Base-by-base conservation (phyloP, 35 echinoderm and acorn worm genomes). In the Ophioderma brevispina region DNA sequence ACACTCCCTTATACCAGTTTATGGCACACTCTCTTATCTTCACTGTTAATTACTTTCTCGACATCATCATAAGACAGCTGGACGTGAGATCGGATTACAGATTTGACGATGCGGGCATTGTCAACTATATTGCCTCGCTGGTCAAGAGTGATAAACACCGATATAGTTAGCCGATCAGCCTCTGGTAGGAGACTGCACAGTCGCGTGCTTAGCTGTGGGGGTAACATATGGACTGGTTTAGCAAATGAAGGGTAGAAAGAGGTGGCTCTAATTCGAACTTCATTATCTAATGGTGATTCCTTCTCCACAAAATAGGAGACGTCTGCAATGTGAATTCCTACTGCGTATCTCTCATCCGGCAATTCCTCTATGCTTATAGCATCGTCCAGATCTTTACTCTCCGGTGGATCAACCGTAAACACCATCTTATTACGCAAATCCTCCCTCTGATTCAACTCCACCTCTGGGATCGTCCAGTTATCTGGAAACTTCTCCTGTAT, bases 251-350 rank as follows among this genome's bases (percentile, higher is more conserved):
- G 90, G 49, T 98, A 95, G 52, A 90, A 95, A 13, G 96, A 84
- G 19, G 90, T 92, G 17, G 79, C 96, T 78, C 96, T 86, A 35
- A 87, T 84, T 40, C 76, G 17, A 23, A 93, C 96, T 36, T 98
- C 96, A 14, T 92, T 70, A 78, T 98, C 96, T 25, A 98, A 64
- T 15, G 78, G 35, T 78, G 82, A 82, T 37, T 79, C 90, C 40
- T 90, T 86, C 35, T 52, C 64, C 14, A 95, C 86, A 77, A 98
- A 98, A 89, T 90, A 98, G 30, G 89, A 86, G 5, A 98, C 96
- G 88, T 98, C 96, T 36, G 96, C 96, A 39, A 98, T 98, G 87
- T 98, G 96, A 36, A 98, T 70, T 10, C 93, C 96, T 87, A 98
- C 84, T 63, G 43, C 64, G 31, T 86, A 92, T 46, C 37, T 30